Evolutionary conservation across 1,140 invertebrate species (phyloP), one percentile per base, ranked within the genome.

Genomic region (Drosophila mojavensis): DNA sequence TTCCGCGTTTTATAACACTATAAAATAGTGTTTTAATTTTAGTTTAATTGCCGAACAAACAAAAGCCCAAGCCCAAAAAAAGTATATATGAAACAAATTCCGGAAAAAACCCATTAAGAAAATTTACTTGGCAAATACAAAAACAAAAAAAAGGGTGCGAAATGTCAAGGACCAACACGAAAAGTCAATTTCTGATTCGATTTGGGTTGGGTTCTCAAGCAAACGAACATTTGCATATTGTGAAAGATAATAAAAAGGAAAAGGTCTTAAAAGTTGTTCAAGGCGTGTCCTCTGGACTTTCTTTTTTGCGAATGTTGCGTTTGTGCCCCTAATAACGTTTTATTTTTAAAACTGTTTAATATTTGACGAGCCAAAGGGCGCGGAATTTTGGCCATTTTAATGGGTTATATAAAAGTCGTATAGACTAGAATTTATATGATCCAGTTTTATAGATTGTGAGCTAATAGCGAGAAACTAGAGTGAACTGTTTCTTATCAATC

Each of bases 271-370:
- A 61, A 36, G 47, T 71, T 54, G 56, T 77, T 9, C 64, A 56
- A 50, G 74, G 81, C 72, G 74, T 79, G 75, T 15, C 66, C 65
- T 4, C 60, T 76, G 67, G 84, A 84, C 81, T 82, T 75, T 73
- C 81, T 82, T 75, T 73, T 36, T 55, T 47, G 11, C 28, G 11
- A 53, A 67, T 45, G 60, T 58, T 61, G 61, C 72, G 73, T 78
- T 78, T 60, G 58, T 58, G 43, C 30, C 45, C 45, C 55, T 51
- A 86, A 85, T 86, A 85, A 82, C 79, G 63, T 82, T 85, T 79
- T 73, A 88, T 72, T 76, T 79, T 76, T 64, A 79, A 79, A 76
- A 62, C 70, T 43, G 43, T 71, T 66, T 51, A 26, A n/a, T 13
- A 53, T 61, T 54, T 68, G 5, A 68, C 48, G 66, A 69, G 61